These are phyloP conservation scores for Timema podura DNA, from an alignment of 2,888 invertebrate species.

Conservation along the genomic window DNA sequence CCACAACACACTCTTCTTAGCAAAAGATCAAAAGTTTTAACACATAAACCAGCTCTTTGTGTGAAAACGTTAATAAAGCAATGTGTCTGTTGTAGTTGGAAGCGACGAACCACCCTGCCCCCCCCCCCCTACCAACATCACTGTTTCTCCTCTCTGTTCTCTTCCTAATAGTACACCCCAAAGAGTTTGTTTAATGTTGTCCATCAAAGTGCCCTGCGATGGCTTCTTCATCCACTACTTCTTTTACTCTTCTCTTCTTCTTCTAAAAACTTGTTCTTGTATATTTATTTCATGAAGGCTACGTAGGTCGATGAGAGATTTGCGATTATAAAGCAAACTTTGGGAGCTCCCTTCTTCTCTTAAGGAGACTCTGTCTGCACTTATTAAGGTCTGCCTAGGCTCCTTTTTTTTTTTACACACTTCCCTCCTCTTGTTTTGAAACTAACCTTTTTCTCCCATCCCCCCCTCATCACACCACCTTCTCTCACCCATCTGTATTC, in stretches of 20 bases:
- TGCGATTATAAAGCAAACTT: constrained; percentile 28
- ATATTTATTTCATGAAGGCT: too few species aligned
- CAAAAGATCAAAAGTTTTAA: too few species aligned
- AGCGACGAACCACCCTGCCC: too few species aligned
- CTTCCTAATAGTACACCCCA: background rate
- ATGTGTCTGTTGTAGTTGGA: too few species aligned
- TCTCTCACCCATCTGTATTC: background rate
- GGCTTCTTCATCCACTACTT: background rate
- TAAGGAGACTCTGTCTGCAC: constrained; percentile 26
- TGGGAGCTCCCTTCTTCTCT: constrained; percentile 16
- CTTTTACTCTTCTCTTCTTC: background rate
- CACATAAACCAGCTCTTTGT: too few species aligned
- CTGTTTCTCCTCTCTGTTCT: too few species aligned
- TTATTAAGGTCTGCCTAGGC: constrained; percentile 18
- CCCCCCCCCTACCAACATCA: too few species aligned
- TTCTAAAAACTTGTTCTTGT: too few species aligned
- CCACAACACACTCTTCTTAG: too few species aligned
- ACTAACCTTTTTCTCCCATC: background rate
- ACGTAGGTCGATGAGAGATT: constrained; percentile 22
- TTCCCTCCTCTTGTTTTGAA: background rate
- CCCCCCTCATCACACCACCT: background rate
- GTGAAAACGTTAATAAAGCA: too few species aligned
- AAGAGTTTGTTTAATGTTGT: constrained; percentile 11
- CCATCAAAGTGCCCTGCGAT: constrained; percentile 13
- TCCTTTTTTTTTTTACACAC: background rate